phyloP scores from a whole-genome alignment of 1,140 invertebrate genomes.

The Scaptomyza graminum region DNA sequence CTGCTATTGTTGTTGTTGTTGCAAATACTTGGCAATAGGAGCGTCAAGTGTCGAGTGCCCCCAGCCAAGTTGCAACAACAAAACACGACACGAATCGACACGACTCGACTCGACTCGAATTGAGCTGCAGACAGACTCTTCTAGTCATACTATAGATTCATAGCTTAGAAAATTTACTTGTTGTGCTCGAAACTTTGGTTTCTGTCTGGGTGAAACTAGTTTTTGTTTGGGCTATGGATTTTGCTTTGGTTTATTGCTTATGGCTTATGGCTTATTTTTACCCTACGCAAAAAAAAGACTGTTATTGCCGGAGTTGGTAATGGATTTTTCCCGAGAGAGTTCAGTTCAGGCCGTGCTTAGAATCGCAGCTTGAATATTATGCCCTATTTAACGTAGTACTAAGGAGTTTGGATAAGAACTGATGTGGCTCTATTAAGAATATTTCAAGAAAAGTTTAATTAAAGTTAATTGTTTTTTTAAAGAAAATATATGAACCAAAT shows the following conservation, averaged over 20 bases:
- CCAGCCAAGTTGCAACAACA: constrained; percentile 35
- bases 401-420: no score
- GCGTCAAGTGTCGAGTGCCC: constrained; percentile 67
- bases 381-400: no score
- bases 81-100: neutral
- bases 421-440: no score
- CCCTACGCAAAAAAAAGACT: constrained; percentile 53
- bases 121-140: constrained; percentile 7
- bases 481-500: no score
- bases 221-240: constrained; percentile 30
- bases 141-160: constrained; percentile 2
- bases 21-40: constrained; percentile 60
- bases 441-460: no score
- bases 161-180: constrained; percentile 32
- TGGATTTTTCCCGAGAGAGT: neutral
- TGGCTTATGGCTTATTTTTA: constrained; percentile 56
- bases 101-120: constrained; percentile 2
- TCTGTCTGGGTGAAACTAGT: constrained; percentile 59
- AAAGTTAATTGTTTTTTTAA: no score
- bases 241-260: constrained; percentile 35
- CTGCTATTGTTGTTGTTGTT: constrained; percentile 23
- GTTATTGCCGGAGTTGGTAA: neutral
- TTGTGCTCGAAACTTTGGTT: constrained; percentile 26
- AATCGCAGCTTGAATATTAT: no score
- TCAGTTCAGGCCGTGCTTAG: no score